Evolutionary conservation across 2,888 invertebrate genomes (phyloP), one percentile per base, ranked within the genome.

Genomic region (Drosophila imparisetae): DNA sequence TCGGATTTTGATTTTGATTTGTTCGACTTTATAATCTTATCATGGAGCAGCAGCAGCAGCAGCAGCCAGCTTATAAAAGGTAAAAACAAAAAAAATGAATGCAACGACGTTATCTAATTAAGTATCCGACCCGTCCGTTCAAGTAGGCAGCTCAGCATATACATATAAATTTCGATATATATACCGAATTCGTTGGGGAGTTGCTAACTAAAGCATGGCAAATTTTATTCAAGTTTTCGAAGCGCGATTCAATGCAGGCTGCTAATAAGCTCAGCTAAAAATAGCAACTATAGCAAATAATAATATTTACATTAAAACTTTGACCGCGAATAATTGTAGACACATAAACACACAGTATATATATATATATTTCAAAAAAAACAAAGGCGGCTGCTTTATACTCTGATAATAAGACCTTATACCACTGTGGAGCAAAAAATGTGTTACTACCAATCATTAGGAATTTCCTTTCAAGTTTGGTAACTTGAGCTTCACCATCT

Each of bases 201-300:
- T 69, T 61, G 86, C 86, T 83, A 86, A 83, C 83, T 81, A 76
- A 80, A 80, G 85, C 86, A 80, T 80, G 72, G 85, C 83, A 80
- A 45, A 45, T 45, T 45, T 29, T 36, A 63, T 63, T 71, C 58
- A 63, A 69, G 62, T 72, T 64, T 70, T 78, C 63, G 66, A 57
- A 49, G 57, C 49, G 50, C 57, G 67, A 72, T 76, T 79, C 65
- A 83, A 77, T 86, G 78, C 64, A 81, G 78, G 60, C 68, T 71
- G 83, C 81, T 83, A 83, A 83, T 74, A 72, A 78, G 78, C 69
- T 50, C 0, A 8, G 53, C 81, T 63, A 81, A 75, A 86, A 73
- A 86, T 83, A 83, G 82, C 61, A 55, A 67, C 55, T 59, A 53
- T 50, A 18, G 63, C 64, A 78, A 66, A 65, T 71, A 76, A 65